phyloP scores from a whole-genome alignment of 2,113 vertebrate species.

The Daphoenositta chrysoptera region DNA sequence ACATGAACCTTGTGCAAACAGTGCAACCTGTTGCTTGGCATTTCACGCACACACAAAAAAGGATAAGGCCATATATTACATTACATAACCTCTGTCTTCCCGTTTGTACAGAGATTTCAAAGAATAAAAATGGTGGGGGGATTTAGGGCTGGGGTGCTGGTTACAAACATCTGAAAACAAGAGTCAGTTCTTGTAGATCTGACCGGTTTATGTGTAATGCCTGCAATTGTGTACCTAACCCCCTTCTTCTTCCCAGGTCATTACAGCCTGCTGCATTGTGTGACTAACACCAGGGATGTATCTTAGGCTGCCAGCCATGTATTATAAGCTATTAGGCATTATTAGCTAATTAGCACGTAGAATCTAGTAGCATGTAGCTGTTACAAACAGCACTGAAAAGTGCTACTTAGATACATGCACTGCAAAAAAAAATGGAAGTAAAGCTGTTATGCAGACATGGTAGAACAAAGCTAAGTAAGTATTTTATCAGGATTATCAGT shows the following conservation, averaged over 20 bases:
- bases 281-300: neutral
- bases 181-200: neutral
- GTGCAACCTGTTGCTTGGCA: neutral
- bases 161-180: neutral
- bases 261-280: no score
- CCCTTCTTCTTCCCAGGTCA: neutral
- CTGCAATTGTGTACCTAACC: no score
- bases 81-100: neutral
- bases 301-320: neutral
- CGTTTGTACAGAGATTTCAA: neutral
- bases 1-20: neutral
- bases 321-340: neutral
- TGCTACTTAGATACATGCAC: neutral
- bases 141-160: neutral
- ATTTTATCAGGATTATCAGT: neutral
- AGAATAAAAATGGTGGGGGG: neutral
- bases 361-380: neutral
- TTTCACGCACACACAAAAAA: neutral
- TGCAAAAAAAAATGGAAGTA: neutral
- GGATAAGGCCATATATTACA: neutral
- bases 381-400: neutral
- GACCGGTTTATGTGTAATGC: neutral
- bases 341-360: neutral
- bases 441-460: neutral
- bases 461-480: neutral